These are phyloP conservation scores for Peromyscus californicus DNA, from an alignment of 2,113 vertebrate species.

Conservation along the genomic window DNA sequence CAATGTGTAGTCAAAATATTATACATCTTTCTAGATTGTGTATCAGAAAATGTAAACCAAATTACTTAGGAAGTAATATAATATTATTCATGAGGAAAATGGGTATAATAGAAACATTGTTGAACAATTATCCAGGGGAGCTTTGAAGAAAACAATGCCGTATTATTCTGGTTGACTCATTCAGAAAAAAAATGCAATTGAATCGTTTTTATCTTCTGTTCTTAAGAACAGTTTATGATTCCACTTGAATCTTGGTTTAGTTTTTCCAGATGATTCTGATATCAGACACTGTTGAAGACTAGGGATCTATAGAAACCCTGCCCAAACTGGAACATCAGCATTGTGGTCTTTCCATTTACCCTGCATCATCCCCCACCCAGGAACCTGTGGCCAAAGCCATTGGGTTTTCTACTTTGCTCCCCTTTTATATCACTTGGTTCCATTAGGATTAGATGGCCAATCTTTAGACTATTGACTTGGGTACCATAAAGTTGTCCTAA, in stretches of 20 bases:
- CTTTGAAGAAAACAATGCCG: slow-evolving; percentile 11
- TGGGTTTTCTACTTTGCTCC: not conserved
- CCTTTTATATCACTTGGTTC: not conserved
- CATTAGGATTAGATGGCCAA: not conserved
- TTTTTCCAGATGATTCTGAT: not conserved
- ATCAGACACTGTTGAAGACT: not conserved
- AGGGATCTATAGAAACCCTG: not conserved
- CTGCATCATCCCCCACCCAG: not conserved
- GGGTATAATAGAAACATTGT: not conserved
- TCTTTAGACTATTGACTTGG: not conserved
- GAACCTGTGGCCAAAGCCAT: not conserved
- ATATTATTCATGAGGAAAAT: slow-evolving; percentile 20
- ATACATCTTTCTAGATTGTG: not conserved
- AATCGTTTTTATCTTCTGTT: not conserved
- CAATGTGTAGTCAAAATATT: slow-evolving; percentile 37
- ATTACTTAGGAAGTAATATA: not conserved
- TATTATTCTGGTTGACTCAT: not conserved
- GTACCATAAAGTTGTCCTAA: not conserved
- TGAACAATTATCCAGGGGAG: not conserved
- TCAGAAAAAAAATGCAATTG: not conserved
- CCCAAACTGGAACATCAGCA: not conserved
- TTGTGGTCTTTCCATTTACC: not conserved
- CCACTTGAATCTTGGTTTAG: not conserved
- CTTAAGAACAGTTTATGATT: slow-evolving; percentile 1
- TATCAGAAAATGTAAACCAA: slow-evolving; percentile 6